phyloP scores from a whole-genome alignment of 2,888 invertebrate species.

The Deilephila porcellus region DNA sequence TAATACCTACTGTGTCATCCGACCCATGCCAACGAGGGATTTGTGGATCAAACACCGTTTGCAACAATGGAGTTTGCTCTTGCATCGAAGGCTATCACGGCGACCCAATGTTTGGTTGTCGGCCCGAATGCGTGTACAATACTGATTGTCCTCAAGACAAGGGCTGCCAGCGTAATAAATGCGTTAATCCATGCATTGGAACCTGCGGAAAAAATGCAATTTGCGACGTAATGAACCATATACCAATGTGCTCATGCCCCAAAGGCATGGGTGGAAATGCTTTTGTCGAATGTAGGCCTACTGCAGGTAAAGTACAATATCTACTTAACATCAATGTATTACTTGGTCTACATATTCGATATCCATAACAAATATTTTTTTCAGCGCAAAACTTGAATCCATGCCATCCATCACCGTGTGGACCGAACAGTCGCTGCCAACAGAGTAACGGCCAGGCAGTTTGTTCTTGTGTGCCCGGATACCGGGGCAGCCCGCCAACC shows the following conservation, averaged over 20 bases:
- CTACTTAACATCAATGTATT: not conserved
- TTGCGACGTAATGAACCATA: constrained; percentile 89
- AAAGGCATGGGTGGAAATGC: constrained; percentile 88
- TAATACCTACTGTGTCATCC: constrained; percentile 43
- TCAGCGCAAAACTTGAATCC: constrained; percentile 80
- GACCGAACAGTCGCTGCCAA: constrained; percentile 90
- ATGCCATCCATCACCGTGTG: constrained; percentile 92
- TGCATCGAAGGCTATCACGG: constrained; percentile 87
- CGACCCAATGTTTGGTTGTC: constrained; percentile 87
- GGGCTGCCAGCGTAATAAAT: constrained; percentile 88
- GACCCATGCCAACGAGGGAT: constrained; percentile 87
- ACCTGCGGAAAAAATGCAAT: constrained; percentile 89
- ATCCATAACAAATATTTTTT: constrained; percentile 41
- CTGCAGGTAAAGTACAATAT: constrained; percentile 73
- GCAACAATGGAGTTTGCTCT: constrained; percentile 85
- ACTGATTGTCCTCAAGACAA: constrained; percentile 87
- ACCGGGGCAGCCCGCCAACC: constrained; percentile 89
- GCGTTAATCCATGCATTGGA: constrained; percentile 89
- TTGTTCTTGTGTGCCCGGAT: constrained; percentile 90
- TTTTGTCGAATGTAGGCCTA: constrained; percentile 84
- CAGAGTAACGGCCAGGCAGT: constrained; percentile 88
- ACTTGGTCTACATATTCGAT: not conserved
- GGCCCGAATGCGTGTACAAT: constrained; percentile 89
- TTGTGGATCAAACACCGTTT: constrained; percentile 87
- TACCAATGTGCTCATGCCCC: constrained; percentile 89